Evolutionary conservation across 2,797 vertebrate species (phyloP).

Genomic region (Dendrocincla tyrannina): DNA sequence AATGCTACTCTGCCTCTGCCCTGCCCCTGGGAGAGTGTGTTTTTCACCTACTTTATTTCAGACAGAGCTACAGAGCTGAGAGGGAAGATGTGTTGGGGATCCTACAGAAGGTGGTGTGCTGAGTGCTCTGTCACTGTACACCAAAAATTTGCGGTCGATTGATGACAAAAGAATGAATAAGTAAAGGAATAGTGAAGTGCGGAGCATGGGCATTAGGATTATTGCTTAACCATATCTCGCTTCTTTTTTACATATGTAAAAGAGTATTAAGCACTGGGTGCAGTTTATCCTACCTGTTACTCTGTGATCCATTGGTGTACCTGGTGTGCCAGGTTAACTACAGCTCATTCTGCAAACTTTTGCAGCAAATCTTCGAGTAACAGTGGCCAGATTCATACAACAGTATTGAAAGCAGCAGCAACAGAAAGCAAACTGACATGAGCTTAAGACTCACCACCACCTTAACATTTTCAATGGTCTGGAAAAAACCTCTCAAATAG

Average conservation of each 20-base stretch:
- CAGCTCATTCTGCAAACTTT: background rate
- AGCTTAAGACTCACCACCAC: background rate
- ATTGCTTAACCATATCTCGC: background rate
- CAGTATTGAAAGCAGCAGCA: background rate
- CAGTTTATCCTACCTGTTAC: background rate
- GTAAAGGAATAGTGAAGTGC: background rate
- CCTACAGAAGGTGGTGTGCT: fast-evolving
- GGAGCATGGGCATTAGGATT: background rate
- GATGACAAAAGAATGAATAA: background rate
- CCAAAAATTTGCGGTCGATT: background rate
- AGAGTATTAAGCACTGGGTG: background rate
- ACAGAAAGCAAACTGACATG: background rate
- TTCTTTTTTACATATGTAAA: background rate
- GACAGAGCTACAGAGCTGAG: background rate
- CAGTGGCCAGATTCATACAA: background rate
- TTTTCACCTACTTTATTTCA: background rate
- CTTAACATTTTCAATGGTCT: constrained; percentile 35
- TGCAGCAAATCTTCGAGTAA: background rate
- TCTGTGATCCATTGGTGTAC: background rate
- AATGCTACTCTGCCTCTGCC: fast-evolving
- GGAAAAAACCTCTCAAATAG: constrained; percentile 42
- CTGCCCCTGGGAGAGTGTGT: background rate
- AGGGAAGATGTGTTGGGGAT: fast-evolving
- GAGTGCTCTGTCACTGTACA: background rate
- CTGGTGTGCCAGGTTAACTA: background rate